A percentile compares a stretch with the other conserved stretches of the same genome.
Evolutionary conservation across 1,140 invertebrate species (phyloP).

Genomic region (Ceratosolen solmsi): DNA sequence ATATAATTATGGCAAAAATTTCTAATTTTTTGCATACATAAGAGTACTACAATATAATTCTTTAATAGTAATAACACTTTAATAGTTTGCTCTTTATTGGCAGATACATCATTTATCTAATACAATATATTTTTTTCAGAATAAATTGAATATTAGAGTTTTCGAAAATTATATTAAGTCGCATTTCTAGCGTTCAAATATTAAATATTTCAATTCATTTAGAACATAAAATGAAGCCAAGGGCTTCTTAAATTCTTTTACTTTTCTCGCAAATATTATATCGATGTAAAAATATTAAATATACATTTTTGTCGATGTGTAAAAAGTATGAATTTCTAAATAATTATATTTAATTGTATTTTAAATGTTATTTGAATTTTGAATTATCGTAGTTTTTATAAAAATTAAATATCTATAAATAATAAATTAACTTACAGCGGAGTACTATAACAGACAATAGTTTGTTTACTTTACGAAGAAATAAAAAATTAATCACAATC

Average conservation of each 20-base stretch:
- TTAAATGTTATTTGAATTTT: neutral
- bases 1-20: too few relatives aligned
- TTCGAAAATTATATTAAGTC: too few relatives aligned
- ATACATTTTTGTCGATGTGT: neutral
- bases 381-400: conserved; percentile 2
- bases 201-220: too few relatives aligned
- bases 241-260: neutral
- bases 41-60: too few relatives aligned
- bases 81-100: too few relatives aligned
- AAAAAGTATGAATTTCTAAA: neutral
- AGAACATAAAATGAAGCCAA: neutral
- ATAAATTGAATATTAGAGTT: too few relatives aligned
- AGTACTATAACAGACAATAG: conserved; percentile 66
- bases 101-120: too few relatives aligned
- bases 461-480: conserved; percentile 69
- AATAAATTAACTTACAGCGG: conserved; percentile 65
- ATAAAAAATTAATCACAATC: conserved; percentile 68
- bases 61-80: too few relatives aligned
- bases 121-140: too few relatives aligned
- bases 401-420: conserved; percentile 18
- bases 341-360: neutral
- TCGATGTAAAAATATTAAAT: neutral
- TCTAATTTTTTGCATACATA: too few relatives aligned
- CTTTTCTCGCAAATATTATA: neutral
- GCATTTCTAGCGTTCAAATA: too few relatives aligned